Percentiles rank a stretch among this genome's conserved stretches.
Evolutionary conservation across 2,797 vertebrate genomes (phyloP).

Genomic region (Ambastaia sidthimunki): DNA sequence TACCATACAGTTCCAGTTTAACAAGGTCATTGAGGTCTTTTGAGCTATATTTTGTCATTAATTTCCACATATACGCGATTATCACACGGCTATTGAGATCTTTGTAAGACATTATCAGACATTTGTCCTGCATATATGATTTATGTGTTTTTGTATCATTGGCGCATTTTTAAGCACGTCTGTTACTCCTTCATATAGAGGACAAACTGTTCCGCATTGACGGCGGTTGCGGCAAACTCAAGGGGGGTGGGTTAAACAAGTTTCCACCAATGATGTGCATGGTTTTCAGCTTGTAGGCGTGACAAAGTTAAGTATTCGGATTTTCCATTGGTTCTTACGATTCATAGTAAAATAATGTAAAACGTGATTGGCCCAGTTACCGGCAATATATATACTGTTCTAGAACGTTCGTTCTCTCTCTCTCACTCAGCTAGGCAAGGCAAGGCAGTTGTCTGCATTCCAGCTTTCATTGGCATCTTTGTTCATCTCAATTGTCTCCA

Average conservation of each 20-base stretch:
- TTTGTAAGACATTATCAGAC: no score
- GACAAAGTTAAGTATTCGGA: neutral
- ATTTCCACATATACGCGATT: neutral
- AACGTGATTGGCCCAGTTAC: slow-evolving; percentile 72
- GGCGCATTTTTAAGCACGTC: neutral
- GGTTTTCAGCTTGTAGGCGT: neutral
- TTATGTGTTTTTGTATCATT: neutral
- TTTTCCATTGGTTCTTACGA: slow-evolving; percentile 63
- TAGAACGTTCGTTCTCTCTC: slow-evolving; percentile 46
- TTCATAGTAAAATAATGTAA: neutral
- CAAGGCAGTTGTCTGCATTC: slow-evolving; percentile 21
- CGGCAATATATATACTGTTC: slow-evolving; percentile 64
- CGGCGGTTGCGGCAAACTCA: slow-evolving; percentile 20
- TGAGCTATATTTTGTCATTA: neutral
- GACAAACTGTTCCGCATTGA: slow-evolving; percentile 38
- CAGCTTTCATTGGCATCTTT: slow-evolving; percentile 38
- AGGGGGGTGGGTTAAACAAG: neutral
- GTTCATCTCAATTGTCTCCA: slow-evolving; percentile 33
- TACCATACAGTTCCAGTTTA: neutral
- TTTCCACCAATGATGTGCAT: slow-evolving; percentile 1
- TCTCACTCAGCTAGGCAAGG: slow-evolving; percentile 66
- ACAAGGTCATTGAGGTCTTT: slow-evolving; percentile 1
- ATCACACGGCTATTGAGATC: neutral
- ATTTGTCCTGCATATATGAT: neutral
- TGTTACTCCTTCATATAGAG: neutral